A percentile compares a stretch with the other conserved stretches of the same genome.
Conservation (phyloP, 2,888 invertebrate genomes). For the Drosophila siamana region DNA sequence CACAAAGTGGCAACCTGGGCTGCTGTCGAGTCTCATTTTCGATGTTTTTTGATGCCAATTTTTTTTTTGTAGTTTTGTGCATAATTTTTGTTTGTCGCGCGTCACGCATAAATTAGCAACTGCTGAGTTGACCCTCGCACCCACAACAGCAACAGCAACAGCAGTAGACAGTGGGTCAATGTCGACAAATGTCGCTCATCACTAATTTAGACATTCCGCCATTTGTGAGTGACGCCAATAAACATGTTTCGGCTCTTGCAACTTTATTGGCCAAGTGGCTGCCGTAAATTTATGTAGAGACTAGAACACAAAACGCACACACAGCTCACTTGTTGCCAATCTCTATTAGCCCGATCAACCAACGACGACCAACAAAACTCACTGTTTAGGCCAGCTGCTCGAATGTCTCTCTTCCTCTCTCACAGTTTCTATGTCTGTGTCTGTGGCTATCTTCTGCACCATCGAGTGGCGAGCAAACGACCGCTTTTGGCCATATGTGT, state of each 20-base stretch:
- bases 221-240: conserved; percentile 33
- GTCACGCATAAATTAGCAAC: conserved; percentile 51
- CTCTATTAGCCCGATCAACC: conserved; percentile 45
- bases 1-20: not conserved
- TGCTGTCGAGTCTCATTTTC: conserved; percentile 8
- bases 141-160: conserved; percentile 34
- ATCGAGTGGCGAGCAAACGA: conserved; percentile 27
- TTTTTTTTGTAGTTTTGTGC: no score
- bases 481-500: conserved; percentile 40
- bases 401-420: not conserved
- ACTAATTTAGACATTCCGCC: conserved; percentile 75
- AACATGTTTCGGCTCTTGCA: conserved; percentile 26
- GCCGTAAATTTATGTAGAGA: conserved; percentile 57
- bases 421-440: not conserved
- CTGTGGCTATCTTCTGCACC: conserved; percentile 42
- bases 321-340: conserved; percentile 48
- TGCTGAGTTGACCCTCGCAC: conserved; percentile 52
- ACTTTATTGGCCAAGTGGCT: conserved; percentile 55
- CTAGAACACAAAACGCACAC: conserved; percentile 38
- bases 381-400: conserved; percentile 12
- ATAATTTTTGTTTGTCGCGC: conserved; percentile 48
- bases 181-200: conserved; percentile 55
- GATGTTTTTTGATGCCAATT: not conserved
- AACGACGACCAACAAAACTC: conserved; percentile 16
- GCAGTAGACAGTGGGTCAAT: conserved; percentile 64